Evolutionary conservation across 2,888 invertebrate species (phyloP), one percentile per base, ranked within the genome.

Genomic region (Drosophila hamatofila): DNA sequence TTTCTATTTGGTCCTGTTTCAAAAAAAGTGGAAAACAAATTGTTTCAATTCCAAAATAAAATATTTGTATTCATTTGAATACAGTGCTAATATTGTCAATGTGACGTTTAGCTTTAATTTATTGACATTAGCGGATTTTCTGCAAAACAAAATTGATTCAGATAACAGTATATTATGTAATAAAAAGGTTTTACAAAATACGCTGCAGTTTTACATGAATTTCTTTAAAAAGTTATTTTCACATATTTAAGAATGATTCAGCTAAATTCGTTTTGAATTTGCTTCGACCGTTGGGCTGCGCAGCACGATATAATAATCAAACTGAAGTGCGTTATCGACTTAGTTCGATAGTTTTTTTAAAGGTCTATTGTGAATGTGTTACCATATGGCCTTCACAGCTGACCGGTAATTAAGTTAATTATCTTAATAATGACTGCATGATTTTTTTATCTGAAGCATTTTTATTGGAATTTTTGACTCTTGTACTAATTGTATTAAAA

Each of bases 301-400:
- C 27, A 49, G 14, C 21, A 14, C 21, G 14, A 37, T 9, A 23
- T 14, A 41, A 60, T 33, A 42, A 41, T 33, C 2, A 30, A 18
- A n/a, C 30, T 8, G 2, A 23, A 14, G 58, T 30, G 21, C 16
- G 18, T 12, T n/a, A 35, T 58, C 21, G 23, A 30, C 49, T 21
- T 30, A 39, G 12, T 14, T 52, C 52, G 52, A 60, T 60, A 51
- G 16, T 2, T 27, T 1, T 51, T 18, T 9, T 0, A 54, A n/a
- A 5, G 0, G 25, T 55, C 39, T 39, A 66, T 37, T 59, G 67
- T 58, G 58, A 54, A 65, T 35, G 21, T 3, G 2, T 4, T 18
- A 9, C 8, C 30, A 33, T 23, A 30, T 33, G 33, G 30, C 7
- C 61, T 65, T 11, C 60, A 58, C 61, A 70, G 68, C 23, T 61